Percentiles rank a stretch among this genome's conserved stretches.
phyloP scores from a whole-genome alignment of 2,797 vertebrate genomes.

The Adrianichthys oophorus region DNA sequence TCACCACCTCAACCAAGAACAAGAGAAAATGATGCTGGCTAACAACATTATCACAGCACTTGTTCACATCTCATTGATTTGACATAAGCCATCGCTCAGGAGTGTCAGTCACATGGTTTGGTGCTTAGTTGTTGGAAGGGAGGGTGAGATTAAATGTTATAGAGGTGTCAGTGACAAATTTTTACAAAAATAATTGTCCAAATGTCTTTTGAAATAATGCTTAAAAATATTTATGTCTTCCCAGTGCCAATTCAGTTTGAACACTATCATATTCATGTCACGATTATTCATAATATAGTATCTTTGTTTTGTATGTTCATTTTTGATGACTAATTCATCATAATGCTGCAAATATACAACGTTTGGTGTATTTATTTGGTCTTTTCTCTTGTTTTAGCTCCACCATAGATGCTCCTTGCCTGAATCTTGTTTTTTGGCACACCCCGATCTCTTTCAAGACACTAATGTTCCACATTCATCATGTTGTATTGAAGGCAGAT shows the following conservation, averaged over 20 bases:
- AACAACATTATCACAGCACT: constrained; percentile 72
- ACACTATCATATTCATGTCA: too few species aligned
- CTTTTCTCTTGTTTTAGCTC: not conserved
- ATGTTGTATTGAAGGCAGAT: constrained; percentile 65
- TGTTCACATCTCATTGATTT: constrained; percentile 75
- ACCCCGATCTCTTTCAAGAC: constrained; percentile 57
- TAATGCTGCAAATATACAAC: too few species aligned
- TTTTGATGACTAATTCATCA: too few species aligned
- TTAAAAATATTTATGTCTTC: constrained; percentile 48
- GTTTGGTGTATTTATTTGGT: too few species aligned
- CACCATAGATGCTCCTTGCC: too few species aligned
- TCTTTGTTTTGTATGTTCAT: too few species aligned
- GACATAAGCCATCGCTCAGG: constrained; percentile 67
- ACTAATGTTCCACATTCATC: constrained; percentile 71
- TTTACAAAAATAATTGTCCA: not conserved
- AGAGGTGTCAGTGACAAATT: constrained; percentile 9
- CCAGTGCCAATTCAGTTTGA: not conserved
- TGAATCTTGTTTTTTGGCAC: constrained; percentile 9
- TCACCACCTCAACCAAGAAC: constrained; percentile 69
- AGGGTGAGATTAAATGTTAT: constrained; percentile 13
- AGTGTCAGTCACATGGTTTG: constrained; percentile 42
- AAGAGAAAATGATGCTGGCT: constrained; percentile 64
- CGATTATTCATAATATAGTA: too few species aligned
- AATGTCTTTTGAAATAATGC: not conserved
- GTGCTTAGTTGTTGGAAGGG: constrained; percentile 29